Percentiles rank a stretch among this genome's conserved stretches.
Conservation (phyloP, 2,113 vertebrate species). For the Trachemys scripta region DNA sequence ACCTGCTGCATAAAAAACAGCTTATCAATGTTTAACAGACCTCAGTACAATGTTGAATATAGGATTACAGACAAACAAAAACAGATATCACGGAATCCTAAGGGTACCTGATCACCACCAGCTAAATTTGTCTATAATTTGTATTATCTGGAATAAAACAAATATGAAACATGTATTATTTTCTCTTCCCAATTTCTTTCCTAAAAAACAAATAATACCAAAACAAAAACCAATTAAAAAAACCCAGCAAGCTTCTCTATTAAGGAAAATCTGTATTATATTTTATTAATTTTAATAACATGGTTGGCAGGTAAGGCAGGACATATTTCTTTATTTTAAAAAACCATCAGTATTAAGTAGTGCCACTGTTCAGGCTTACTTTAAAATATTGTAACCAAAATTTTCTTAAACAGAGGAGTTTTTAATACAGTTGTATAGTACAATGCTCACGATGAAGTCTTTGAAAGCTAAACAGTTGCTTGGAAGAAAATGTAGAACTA, state of each 20-base stretch:
- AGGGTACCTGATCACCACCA: conserved; percentile 66
- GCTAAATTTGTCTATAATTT: conserved; percentile 60
- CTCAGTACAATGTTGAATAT: conserved; percentile 78
- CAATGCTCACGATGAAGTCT: conserved; percentile 7
- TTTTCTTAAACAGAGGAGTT: conserved; percentile 39
- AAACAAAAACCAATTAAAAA: background rate
- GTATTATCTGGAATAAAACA: background rate
- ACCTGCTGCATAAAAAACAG: conserved; percentile 58
- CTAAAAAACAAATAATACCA: background rate
- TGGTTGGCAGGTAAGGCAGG: background rate
- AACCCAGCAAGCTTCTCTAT: fast-evolving
- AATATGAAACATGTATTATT: background rate
- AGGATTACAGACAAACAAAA: conserved; percentile 78
- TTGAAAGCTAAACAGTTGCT: conserved; percentile 24
- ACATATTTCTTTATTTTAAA: background rate
- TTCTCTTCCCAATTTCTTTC: background rate
- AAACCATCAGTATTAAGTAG: background rate
- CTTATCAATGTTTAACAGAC: conserved; percentile 83
- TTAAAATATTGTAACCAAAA: conserved; percentile 47
- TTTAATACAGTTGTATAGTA: background rate
- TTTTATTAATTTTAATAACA: background rate
- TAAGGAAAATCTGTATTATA: background rate
- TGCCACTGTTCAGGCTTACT: background rate
- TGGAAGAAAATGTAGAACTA: conserved; percentile 20
- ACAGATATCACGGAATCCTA: conserved; percentile 59